These are phyloP conservation scores for Tortrix viridana DNA, from an alignment of 2,888 invertebrate species.

Conservation along the genomic window DNA sequence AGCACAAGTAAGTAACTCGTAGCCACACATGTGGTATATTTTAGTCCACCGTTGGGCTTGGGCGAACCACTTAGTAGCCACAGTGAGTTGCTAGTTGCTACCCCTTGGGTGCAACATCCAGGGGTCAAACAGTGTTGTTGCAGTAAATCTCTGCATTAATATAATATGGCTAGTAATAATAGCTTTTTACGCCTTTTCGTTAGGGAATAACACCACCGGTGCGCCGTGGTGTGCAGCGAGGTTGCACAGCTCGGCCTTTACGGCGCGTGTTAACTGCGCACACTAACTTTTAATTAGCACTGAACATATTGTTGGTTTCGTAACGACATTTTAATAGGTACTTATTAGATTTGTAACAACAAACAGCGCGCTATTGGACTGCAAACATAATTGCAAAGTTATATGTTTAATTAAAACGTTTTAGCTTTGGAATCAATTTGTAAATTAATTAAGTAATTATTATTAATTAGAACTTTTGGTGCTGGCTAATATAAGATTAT, in stretches of 20 bases:
- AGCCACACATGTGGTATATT: too few species aligned
- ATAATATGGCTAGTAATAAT: too few species aligned
- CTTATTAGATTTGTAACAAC: slow-evolving; percentile 25
- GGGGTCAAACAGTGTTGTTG: too few species aligned
- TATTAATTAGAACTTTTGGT: too few species aligned
- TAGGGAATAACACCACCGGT: background rate
- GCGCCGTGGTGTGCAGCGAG: slow-evolving; percentile 3
- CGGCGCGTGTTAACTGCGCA: slow-evolving; percentile 31
- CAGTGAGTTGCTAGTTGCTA: too few species aligned
- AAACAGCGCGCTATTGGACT: slow-evolving; percentile 12
- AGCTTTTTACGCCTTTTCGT: too few species aligned
- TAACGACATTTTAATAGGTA: slow-evolving; percentile 29
- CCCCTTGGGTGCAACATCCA: too few species aligned
- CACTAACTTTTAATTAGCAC: slow-evolving; percentile 36
- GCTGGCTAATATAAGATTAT: background rate
- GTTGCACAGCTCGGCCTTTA: slow-evolving; percentile 29
- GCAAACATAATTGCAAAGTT: slow-evolving; percentile 16
- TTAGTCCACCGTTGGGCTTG: too few species aligned
- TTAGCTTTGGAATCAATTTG: background rate
- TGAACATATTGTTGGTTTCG: slow-evolving; percentile 28
- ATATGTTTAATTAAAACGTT: slow-evolving; percentile 24
- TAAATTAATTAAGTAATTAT: too few species aligned
- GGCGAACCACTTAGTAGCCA: too few species aligned
- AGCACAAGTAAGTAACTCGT: too few species aligned
- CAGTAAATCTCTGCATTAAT: too few species aligned